Percentiles rank a stretch among this genome's conserved stretches.
These are phyloP conservation scores for Watsonalla binaria DNA, from an alignment of 2,888 invertebrate species.

Conservation along the genomic window DNA sequence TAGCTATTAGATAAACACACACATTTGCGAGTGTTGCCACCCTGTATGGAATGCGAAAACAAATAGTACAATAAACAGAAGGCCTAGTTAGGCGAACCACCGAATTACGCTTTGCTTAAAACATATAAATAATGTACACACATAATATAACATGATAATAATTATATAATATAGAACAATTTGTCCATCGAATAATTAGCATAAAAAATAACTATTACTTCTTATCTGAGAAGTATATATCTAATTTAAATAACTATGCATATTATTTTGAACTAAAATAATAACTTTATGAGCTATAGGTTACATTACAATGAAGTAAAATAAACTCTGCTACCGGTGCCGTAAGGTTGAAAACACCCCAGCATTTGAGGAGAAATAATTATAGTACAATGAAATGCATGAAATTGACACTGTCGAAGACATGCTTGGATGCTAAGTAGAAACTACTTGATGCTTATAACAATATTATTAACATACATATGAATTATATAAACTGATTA, in stretches of 20 bases:
- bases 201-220: constrained; percentile 47
- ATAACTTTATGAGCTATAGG: constrained; percentile 24
- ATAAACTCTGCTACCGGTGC: neutral
- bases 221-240: constrained; percentile 52
- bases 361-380: neutral
- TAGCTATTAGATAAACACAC: neutral
- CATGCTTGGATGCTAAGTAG: no score
- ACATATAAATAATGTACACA: constrained; percentile 56
- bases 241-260: constrained; percentile 47
- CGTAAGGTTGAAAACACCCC: neutral
- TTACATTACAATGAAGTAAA: neutral
- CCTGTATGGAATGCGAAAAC: constrained; percentile 58
- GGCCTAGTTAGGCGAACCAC: constrained; percentile 28
- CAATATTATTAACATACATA: neutral
- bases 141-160: constrained; percentile 23
- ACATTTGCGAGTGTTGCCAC: constrained; percentile 17
- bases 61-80: constrained; percentile 16
- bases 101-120: constrained; percentile 49
- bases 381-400: neutral
- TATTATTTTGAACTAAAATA: constrained; percentile 49
- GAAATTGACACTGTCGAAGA: neutral
- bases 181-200: constrained; percentile 49
- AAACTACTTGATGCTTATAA: neutral
- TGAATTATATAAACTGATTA: neutral
- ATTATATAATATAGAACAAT: constrained; percentile 44